phyloP scores from a whole-genome alignment of 2,888 invertebrate genomes.

The Apodemia hepburni region DNA sequence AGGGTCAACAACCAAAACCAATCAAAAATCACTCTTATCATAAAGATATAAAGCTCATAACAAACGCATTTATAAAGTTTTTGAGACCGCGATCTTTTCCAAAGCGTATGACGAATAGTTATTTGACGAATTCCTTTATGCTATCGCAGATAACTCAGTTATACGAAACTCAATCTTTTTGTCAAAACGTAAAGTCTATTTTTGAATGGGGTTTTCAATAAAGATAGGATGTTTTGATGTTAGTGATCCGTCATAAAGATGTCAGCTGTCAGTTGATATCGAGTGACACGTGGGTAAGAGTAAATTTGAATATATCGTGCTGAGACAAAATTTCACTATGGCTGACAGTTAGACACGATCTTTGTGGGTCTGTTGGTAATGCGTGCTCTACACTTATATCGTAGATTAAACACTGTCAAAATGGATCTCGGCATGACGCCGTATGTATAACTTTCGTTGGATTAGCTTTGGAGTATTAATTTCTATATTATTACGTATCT shows the following conservation, averaged over 20 bases:
- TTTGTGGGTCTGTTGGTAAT: conserved; percentile 13
- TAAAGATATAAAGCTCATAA: conserved; percentile 31
- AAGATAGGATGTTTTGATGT: conserved; percentile 37
- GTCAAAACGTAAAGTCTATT: conserved; percentile 28
- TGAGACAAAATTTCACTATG: conserved; percentile 69
- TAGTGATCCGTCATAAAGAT: conserved; percentile 57
- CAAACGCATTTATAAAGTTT: conserved; percentile 28
- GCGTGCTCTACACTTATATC: conserved; percentile 17
- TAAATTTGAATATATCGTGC: conserved; percentile 67
- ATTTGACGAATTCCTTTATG: conserved; percentile 67
- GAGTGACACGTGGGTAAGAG: conserved; percentile 55
- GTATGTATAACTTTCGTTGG: background rate
- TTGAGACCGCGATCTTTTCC: conserved; percentile 42
- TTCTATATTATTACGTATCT: background rate
- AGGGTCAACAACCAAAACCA: conserved; percentile 38
- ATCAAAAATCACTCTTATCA: conserved; percentile 34
- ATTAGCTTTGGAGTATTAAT: background rate
- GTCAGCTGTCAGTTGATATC: conserved; percentile 60
- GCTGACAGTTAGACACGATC: conserved; percentile 48
- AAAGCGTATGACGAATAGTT: conserved; percentile 55
- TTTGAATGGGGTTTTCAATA: conserved; percentile 26
- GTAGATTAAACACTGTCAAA: conserved; percentile 7
- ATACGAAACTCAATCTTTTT: conserved; percentile 27
- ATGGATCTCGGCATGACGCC: conserved; percentile 6
- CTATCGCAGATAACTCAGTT: conserved; percentile 33